Conservation (phyloP, 2,888 invertebrate species). For the Sepioteuthis lessoniana region DNA sequence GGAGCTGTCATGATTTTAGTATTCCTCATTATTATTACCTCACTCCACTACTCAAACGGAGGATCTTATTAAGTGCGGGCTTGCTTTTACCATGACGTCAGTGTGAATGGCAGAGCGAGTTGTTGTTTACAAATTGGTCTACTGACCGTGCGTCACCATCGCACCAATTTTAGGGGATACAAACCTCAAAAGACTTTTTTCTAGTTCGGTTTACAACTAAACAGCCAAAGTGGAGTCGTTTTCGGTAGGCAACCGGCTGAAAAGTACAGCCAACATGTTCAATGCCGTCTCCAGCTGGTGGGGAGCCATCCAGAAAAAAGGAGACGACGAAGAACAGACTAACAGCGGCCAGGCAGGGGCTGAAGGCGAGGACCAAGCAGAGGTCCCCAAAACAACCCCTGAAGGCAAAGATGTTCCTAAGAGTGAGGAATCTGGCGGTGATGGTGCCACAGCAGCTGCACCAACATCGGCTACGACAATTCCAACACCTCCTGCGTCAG, state of each 20-base stretch:
- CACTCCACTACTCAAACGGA: background rate
- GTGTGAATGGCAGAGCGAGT: background rate
- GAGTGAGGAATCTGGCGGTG: background rate
- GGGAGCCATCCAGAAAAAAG: constrained; percentile 44
- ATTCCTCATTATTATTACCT: constrained; percentile 12
- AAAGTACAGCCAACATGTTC: constrained; percentile 44
- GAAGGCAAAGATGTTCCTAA: background rate
- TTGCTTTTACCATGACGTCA: constrained; percentile 35
- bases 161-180: background rate
- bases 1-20: background rate
- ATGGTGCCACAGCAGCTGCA: constrained; percentile 3
- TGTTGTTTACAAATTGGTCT: constrained; percentile 36
- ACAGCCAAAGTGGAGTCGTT: constrained; percentile 47
- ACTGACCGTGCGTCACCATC: background rate
- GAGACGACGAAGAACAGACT: background rate
- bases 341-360: background rate
- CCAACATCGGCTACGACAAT: background rate
- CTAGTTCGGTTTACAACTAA: background rate
- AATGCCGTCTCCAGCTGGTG: constrained; percentile 47
- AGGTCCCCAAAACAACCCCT: background rate
- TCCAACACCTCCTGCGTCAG: background rate
- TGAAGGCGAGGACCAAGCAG: background rate
- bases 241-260: constrained; percentile 47
- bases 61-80: constrained; percentile 10
- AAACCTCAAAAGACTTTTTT: constrained; percentile 35